These are phyloP conservation scores for Coregonus suidteri DNA, from an alignment of 2,797 vertebrate genomes.

Conservation along the genomic window DNA sequence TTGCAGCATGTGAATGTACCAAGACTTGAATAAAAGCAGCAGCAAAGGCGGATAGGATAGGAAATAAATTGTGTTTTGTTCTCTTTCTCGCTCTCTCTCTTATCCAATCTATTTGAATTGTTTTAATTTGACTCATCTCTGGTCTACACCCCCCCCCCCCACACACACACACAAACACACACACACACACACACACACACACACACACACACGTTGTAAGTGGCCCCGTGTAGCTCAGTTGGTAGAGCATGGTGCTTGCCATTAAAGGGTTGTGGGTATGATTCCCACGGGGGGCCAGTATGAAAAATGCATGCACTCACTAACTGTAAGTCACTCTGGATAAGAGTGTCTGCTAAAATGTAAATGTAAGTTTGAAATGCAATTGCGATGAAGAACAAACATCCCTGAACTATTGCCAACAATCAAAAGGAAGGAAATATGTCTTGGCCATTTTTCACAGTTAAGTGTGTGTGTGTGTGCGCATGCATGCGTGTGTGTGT, in stretches of 20 bases:
- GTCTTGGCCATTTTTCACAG: conserved; percentile 46
- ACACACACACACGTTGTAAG: not conserved
- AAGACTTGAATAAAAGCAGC: not conserved
- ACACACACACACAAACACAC: not conserved
- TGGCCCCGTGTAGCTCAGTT: no score
- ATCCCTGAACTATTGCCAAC: conserved; percentile 46
- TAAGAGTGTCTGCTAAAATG: no score
- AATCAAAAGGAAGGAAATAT: conserved; percentile 58
- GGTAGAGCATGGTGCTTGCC: no score
- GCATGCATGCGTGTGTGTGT: conserved; percentile 12
- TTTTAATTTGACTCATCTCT: conserved; percentile 59
- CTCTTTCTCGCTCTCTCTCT: conserved; percentile 19
- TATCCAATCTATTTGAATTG: conserved; percentile 52
- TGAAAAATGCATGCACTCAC: no score
- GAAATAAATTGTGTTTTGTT: conserved; percentile 46
- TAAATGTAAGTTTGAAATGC: conserved; percentile 43
- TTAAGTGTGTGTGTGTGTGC: conserved; percentile 34
- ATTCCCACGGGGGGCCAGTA: no score
- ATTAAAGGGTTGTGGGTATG: no score
- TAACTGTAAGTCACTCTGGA: no score
- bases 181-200: conserved; percentile 2
- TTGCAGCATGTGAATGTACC: not conserved
- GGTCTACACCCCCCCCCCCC: conserved; percentile 5
- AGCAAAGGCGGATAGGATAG: not conserved
- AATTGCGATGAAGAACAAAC: conserved; percentile 47